Evolutionary conservation across 2,888 invertebrate species (phyloP).

Genomic region (Noctua fimbriata): DNA sequence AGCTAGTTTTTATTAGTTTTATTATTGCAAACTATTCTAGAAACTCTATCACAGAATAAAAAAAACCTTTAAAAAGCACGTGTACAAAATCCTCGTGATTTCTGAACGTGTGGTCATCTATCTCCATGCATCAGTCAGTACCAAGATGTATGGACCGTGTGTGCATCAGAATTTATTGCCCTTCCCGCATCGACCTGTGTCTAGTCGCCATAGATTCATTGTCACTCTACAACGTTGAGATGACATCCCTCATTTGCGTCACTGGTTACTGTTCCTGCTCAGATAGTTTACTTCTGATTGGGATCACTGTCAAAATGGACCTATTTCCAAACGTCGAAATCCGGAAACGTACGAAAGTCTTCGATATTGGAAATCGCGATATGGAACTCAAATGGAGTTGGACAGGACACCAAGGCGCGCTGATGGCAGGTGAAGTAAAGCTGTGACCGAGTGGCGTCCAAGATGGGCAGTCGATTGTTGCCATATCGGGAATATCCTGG

Average conservation of each 20-base stretch:
- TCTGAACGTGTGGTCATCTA: slow-evolving; percentile 11
- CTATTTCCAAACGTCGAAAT: too few relatives aligned
- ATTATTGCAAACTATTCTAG: not conserved
- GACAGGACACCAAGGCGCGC: too few relatives aligned
- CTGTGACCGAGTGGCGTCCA: too few relatives aligned
- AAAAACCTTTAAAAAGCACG: not conserved
- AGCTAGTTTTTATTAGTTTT: not conserved
- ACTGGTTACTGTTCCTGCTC: not conserved
- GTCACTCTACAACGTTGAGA: not conserved
- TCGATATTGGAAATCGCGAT: too few relatives aligned
- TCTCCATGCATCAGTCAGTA: slow-evolving; percentile 18
- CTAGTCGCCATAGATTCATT: not conserved
- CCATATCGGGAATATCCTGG: too few relatives aligned
- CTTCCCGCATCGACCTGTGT: not conserved
- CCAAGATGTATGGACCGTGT: slow-evolving; percentile 16
- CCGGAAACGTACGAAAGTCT: too few relatives aligned
- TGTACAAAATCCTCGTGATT: not conserved
- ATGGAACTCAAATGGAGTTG: too few relatives aligned
- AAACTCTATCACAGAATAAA: not conserved
- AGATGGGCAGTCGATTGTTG: too few relatives aligned
- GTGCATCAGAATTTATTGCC: slow-evolving; percentile 19
- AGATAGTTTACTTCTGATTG: not conserved
- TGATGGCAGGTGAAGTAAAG: too few relatives aligned
- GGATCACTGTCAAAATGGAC: too few relatives aligned
- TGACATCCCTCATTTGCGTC: not conserved